Evolutionary conservation across 2,113 vertebrate genomes (phyloP).

Genomic region (Noctilio leporinus): DNA sequence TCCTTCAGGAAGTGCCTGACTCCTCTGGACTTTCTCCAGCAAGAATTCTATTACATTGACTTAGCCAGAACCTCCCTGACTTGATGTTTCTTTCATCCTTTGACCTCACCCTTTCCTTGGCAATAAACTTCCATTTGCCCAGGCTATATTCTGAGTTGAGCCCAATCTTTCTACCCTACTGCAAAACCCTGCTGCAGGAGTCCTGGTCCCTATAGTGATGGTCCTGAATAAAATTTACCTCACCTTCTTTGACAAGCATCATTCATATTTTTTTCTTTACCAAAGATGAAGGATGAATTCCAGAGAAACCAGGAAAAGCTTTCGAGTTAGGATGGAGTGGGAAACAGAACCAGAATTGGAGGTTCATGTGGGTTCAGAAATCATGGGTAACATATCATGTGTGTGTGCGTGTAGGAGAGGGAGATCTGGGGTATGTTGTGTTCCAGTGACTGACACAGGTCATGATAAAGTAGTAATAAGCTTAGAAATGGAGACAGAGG

Average conservation of each 20-base stretch:
- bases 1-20: neutral
- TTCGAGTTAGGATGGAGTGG: neutral
- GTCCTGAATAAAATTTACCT: neutral
- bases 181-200: neutral
- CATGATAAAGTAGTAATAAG: neutral
- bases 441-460: neutral
- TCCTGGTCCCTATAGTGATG: neutral
- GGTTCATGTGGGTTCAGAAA: neutral
- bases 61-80: neutral
- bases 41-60: too few relatives aligned
- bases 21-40: neutral
- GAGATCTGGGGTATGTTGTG: neutral
- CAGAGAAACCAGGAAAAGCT: neutral
- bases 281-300: neutral
- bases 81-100: neutral
- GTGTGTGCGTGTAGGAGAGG: accelerated
- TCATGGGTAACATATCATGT: too few relatives aligned
- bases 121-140: neutral
- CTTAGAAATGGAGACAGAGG: neutral
- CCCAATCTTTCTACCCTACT: neutral
- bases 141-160: neutral
- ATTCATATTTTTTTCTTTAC: neutral
- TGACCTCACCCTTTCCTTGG: neutral
- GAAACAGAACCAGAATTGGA: neutral
- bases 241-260: neutral